Evolutionary conservation across 2,113 vertebrate genomes (phyloP).

Genomic region (Podarcis muralis): DNA sequence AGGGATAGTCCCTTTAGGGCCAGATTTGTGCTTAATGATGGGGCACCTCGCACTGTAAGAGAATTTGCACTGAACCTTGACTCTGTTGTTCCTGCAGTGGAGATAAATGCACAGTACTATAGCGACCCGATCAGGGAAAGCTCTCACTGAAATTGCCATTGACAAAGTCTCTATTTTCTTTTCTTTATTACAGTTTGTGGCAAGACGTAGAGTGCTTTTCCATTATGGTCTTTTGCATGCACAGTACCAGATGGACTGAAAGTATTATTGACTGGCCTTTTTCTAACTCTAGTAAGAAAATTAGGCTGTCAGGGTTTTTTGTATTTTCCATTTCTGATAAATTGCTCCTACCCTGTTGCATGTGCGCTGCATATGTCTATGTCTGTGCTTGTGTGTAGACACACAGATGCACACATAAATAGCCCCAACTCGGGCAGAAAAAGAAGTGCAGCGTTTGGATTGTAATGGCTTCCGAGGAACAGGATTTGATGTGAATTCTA

Average conservation of each 20-base stretch:
- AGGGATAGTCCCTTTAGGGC: conserved; percentile 57
- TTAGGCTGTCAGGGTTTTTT: not conserved
- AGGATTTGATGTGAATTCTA: not conserved
- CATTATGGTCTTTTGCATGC: conserved; percentile 9
- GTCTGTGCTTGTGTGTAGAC: not conserved
- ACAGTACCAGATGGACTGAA: not conserved
- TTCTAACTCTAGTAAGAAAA: conserved; percentile 5
- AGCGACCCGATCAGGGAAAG: not conserved
- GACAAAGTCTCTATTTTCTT: not conserved
- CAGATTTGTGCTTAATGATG: conserved; percentile 43
- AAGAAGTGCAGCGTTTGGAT: not conserved
- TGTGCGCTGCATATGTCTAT: not conserved
- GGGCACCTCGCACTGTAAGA: conserved; percentile 32
- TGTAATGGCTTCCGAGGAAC: not conserved
- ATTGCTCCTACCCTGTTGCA: conserved; percentile 7
- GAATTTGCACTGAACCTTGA: conserved; percentile 26
- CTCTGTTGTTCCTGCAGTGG: not conserved
- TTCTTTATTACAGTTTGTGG: conserved; percentile 32
- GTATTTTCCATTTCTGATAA: conserved; percentile 4
- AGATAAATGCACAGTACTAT: not conserved
- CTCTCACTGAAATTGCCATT: conserved; percentile 2
- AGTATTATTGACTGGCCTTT: not conserved
- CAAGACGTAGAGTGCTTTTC: not conserved
- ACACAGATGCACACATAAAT: not conserved
- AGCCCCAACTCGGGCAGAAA: not conserved